Evolutionary conservation across 2,888 invertebrate genomes (phyloP).

Genomic region (Mimumesa dahlbomi): DNA sequence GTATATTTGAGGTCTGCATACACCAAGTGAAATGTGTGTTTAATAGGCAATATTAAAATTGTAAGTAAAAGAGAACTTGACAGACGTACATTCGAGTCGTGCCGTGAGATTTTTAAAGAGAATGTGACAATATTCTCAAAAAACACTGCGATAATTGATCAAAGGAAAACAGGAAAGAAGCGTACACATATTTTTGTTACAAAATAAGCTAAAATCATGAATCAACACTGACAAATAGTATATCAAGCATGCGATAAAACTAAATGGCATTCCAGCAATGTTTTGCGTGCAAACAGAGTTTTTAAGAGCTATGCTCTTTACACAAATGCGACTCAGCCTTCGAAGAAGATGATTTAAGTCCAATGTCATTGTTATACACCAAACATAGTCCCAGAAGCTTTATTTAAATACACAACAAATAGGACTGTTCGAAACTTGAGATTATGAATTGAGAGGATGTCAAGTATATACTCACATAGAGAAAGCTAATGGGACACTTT

Average conservation of each 20-base stretch:
- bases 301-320: slow-evolving; percentile 5
- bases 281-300: slow-evolving; percentile 35
- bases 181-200: slow-evolving; percentile 16
- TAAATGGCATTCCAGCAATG: slow-evolving; percentile 37
- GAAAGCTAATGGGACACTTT: slow-evolving; percentile 28
- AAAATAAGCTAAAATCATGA: slow-evolving; percentile 17
- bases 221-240: slow-evolving; percentile 27
- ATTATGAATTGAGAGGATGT: neutral
- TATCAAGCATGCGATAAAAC: slow-evolving; percentile 38
- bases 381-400: slow-evolving; percentile 26
- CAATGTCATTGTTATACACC: neutral
- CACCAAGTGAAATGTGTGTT: slow-evolving; percentile 6
- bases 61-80: neutral
- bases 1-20: slow-evolving; percentile 12
- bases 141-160: slow-evolving; percentile 1
- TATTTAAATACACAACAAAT: neutral
- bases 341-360: neutral
- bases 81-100: slow-evolving; percentile 12
- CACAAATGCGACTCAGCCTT: slow-evolving; percentile 6
- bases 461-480: neutral
- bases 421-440: neutral
- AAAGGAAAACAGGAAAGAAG: slow-evolving; percentile 8
- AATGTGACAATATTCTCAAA: slow-evolving; percentile 7
- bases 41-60: slow-evolving; percentile 15
- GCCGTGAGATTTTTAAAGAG: slow-evolving; percentile 2